phyloP scores from a whole-genome alignment of 2,797 vertebrate genomes.

The Catharus ustulatus region DNA sequence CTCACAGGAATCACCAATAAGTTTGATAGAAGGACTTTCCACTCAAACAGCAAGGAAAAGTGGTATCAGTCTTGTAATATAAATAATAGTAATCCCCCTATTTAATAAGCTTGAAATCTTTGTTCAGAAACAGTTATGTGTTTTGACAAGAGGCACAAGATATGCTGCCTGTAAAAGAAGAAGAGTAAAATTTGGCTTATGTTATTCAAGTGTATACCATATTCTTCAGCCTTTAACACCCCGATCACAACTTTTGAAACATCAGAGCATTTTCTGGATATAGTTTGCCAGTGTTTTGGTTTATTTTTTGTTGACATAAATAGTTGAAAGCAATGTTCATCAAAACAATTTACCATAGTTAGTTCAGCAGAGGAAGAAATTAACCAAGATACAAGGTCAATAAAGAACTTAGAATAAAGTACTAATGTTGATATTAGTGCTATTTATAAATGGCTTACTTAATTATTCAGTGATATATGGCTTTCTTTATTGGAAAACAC shows the following conservation, averaged over 20 bases:
- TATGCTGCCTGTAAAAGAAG: neutral
- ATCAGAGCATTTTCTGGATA: neutral
- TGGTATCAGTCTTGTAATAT: neutral
- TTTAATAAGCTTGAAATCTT: neutral
- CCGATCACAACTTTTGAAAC: neutral
- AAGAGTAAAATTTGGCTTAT: neutral
- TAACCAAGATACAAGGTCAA: neutral
- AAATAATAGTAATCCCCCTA: neutral
- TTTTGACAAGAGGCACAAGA: neutral
- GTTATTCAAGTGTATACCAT: neutral
- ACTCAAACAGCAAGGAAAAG: neutral
- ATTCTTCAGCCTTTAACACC: neutral
- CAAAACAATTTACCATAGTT: neutral
- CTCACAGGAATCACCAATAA: neutral
- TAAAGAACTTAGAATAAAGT: neutral
- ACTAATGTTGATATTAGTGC: neutral
- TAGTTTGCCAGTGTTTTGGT: neutral
- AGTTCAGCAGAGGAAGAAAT: neutral
- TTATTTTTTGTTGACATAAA: neutral
- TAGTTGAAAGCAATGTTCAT: neutral
- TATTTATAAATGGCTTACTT: neutral
- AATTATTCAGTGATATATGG: neutral
- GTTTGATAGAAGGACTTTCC: neutral
- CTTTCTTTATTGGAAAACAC: neutral
- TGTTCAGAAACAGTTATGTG: neutral